A percentile compares a stretch with the other conserved stretches of the same genome.
Conservation (phyloP, 2,888 invertebrate genomes). For the Teleiodes luculella region DNA sequence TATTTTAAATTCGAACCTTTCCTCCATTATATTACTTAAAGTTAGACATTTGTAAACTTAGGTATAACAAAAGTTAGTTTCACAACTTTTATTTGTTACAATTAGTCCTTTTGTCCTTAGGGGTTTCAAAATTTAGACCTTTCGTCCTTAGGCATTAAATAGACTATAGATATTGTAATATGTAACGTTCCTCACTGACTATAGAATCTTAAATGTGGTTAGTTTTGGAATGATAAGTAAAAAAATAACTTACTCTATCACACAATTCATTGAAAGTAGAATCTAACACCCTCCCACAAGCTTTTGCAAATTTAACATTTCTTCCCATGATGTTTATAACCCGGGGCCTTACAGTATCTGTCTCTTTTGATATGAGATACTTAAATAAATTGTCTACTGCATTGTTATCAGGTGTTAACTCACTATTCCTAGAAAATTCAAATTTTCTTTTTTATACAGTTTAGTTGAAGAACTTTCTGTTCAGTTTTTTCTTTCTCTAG, state of each 20-base stretch:
- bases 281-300: constrained; percentile 95
- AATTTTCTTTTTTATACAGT: background rate
- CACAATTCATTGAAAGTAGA: constrained; percentile 94
- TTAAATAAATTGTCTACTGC: constrained; percentile 91
- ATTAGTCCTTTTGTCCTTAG: no score
- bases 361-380: constrained; percentile 91
- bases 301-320: constrained; percentile 90
- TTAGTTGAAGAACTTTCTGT: background rate
- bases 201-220: no score
- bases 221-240: background rate
- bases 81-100: no score
- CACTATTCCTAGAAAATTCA: constrained; percentile 81
- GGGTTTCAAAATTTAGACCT: no score
- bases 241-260: constrained; percentile 82
- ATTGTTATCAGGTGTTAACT: constrained; percentile 77
- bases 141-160: no score
- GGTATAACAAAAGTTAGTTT: no score
- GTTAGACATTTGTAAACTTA: no score
- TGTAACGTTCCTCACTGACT: no score
- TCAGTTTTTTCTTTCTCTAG: background rate
- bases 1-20: no score
- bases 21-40: no score
- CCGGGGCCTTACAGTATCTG: constrained; percentile 90
- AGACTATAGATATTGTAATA: no score
- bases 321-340: constrained; percentile 93